phyloP scores from a whole-genome alignment of 2,113 vertebrate species.

The Riparia riparia region DNA sequence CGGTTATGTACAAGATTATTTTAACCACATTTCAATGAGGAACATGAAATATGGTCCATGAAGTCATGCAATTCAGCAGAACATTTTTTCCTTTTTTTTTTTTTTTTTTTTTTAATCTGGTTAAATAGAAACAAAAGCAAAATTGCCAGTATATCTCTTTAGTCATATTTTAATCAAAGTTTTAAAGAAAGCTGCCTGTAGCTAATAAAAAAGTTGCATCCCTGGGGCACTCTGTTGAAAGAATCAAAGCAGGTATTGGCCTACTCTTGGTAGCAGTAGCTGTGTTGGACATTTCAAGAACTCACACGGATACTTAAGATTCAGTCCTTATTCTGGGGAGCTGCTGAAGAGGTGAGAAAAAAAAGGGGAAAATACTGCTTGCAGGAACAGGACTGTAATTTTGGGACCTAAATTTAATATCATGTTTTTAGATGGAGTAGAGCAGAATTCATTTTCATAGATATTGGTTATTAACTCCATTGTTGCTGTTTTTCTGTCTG shows the following conservation, averaged over 20 bases:
- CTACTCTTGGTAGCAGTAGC: background rate
- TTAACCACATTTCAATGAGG: constrained; percentile 71
- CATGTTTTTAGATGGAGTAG: background rate
- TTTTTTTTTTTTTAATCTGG: background rate
- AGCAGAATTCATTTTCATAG: background rate
- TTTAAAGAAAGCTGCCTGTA: background rate
- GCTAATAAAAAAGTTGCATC: background rate
- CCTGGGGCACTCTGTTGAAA: background rate
- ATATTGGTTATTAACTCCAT: background rate
- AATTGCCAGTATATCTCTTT: constrained; percentile 30
- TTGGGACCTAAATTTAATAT: background rate
- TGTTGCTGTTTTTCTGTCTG: background rate
- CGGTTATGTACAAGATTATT: constrained; percentile 68
- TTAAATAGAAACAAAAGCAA: constrained; percentile 55
- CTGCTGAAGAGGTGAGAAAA: background rate
- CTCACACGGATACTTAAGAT: rapidly evolving
- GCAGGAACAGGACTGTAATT: background rate
- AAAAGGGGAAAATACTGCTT: background rate
- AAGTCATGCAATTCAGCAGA: constrained; percentile 75
- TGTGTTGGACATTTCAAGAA: background rate
- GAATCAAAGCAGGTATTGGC: background rate
- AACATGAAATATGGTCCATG: constrained; percentile 71
- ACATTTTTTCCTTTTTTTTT: background rate
- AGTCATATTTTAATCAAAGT: constrained; percentile 49
- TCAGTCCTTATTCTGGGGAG: background rate